Evolutionary conservation across 30 jellyfish, hydroid and myxozoan genomes (phyloP), one percentile per base, ranked within the genome.

Genomic region (Haliclystus octoradiatus): DNA sequence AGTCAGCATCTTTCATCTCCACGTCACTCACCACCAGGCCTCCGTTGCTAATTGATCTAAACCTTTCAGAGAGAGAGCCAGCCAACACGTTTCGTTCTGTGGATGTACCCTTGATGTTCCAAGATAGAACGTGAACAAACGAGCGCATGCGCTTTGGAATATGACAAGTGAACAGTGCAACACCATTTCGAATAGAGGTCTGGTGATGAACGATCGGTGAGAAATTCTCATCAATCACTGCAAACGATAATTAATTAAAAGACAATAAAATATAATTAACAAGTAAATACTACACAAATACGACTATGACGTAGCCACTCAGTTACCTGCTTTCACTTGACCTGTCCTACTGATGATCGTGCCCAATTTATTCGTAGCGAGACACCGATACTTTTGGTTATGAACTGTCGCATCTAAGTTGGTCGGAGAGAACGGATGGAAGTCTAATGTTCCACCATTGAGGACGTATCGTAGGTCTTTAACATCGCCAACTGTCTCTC

Each of bases 141-240:
- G 33, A 34, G n/a, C 31, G 28, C 15, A 34, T 80, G 9, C 60
- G 74, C 13, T 31, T 15, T n/a, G 94, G 94, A 5, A 80, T 63
- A 19, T 22, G 34, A 71, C 98, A 89, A 9, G 34, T 34, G 65
- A 89, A 89, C 40, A 89, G 86, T 27, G 95, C 98, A 7, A 76
- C 31, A 2, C 93, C 95, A 33, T 80, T 88, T 46, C 64, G 57
- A 13, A 47, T 34, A 0, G 93, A 74, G 4, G 81, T 60, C 49
- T 89, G 93, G 62, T 89, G 98, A 70, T 51, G 66, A 15, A 81
- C 95, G 27, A 50, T 52, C 19, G 98, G 98, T 0, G 98, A 89
- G 50, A 78, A 89, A 2, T 77, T 75, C 19, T 33, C 50, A 63
- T 81, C 98, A 0, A 89, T 49, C 12, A 71, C 98, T 89, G 76